Evolutionary conservation across 2,888 invertebrate genomes (phyloP).

Genomic region (Serripes groenlandicus): DNA sequence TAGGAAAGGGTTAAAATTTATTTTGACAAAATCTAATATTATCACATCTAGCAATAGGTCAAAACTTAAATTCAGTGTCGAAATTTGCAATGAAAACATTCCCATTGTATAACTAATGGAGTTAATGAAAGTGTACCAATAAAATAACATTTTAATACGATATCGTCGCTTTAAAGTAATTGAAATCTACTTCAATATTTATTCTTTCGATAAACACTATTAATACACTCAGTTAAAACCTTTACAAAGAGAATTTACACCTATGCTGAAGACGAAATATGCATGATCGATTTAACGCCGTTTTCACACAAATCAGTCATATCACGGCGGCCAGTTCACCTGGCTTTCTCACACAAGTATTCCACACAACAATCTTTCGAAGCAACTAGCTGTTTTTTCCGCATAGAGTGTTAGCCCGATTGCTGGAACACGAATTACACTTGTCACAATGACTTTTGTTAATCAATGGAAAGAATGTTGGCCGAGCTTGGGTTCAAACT

Average conservation of each 20-base stretch:
- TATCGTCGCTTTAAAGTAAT: slow-evolving; percentile 4
- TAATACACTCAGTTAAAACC: not conserved
- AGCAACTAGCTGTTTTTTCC: too few species aligned
- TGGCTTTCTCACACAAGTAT: too few species aligned
- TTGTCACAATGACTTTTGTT: too few species aligned
- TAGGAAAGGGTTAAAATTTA: not conserved
- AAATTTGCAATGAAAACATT: slow-evolving; percentile 10
- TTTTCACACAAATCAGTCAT: not conserved
- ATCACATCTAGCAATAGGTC: not conserved
- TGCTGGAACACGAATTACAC: too few species aligned
- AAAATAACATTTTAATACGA: slow-evolving; percentile 16
- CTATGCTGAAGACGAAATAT: too few species aligned
- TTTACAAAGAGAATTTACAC: too few species aligned
- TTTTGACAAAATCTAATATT: not conserved
- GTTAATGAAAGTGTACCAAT: slow-evolving; percentile 17
- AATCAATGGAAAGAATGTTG: too few species aligned
- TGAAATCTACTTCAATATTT: slow-evolving; percentile 12
- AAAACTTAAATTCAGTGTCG: not conserved
- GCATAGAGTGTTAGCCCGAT: too few species aligned
- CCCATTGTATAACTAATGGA: not conserved
- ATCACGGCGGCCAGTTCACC: too few species aligned
- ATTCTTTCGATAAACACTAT: not conserved
- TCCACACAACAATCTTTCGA: too few species aligned
- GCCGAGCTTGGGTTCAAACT: too few species aligned
- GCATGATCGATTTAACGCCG: not conserved